Percentiles rank a stretch among this genome's conserved stretches.
Conservation (phyloP, 2,888 invertebrate genomes). For the Leucophenga maculata region DNA sequence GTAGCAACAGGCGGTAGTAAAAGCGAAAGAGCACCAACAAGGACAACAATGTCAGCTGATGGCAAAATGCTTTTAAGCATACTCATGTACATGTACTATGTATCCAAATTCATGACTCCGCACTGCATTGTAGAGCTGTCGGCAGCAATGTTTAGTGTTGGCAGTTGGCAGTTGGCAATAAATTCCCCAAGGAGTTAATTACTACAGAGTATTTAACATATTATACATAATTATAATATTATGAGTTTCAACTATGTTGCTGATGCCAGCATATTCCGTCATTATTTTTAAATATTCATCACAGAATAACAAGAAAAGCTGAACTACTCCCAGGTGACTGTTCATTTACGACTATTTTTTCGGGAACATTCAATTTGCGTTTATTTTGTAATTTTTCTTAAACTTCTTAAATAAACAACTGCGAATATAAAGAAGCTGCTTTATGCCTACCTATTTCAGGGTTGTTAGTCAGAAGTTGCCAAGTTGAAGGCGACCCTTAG, state of each 20-base stretch:
- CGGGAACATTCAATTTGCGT: conserved; percentile 8
- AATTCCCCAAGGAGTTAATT: conserved; percentile 56
- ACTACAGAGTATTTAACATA: conserved; percentile 58
- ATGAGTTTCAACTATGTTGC: neutral
- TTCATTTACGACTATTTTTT: neutral
- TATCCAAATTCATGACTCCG: neutral
- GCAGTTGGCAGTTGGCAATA: conserved; percentile 26
- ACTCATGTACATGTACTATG: neutral
- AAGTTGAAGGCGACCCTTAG: neutral
- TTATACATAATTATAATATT: conserved; percentile 55
- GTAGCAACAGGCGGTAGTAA: conserved; percentile 24
- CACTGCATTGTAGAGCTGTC: conserved; percentile 11
- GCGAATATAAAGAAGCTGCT: neutral
- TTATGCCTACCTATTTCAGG: neutral
- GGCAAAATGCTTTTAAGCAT: conserved; percentile 15
- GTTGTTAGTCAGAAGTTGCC: neutral
- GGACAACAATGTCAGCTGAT: neutral
- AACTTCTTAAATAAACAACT: conserved; percentile 14
- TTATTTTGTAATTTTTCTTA: conserved; percentile 21
- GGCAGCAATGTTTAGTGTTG: neutral
- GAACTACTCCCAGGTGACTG: neutral
- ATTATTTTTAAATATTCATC: neutral
- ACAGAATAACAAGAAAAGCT: neutral
- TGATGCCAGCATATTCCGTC: conserved; percentile 16
- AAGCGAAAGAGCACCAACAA: neutral